phyloP scores from a whole-genome alignment of 1,140 invertebrate species.

The Brachionus asplanchnoidis region DNA sequence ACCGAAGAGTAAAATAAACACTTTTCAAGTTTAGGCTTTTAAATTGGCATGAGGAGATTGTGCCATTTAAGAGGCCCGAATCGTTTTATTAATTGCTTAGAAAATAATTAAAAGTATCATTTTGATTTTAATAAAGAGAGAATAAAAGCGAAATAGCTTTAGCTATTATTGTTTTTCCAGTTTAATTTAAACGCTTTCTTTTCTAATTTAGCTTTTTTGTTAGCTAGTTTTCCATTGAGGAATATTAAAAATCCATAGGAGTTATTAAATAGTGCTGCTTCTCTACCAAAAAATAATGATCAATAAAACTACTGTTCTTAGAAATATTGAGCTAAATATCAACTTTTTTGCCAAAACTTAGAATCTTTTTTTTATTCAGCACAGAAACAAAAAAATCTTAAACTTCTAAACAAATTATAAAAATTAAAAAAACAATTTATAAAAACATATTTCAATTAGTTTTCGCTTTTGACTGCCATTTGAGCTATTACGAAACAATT shows the following conservation, averaged over 20 bases:
- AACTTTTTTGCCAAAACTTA: neutral
- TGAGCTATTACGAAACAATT: constrained; percentile 28
- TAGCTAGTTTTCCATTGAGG: neutral
- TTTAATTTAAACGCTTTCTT: constrained; percentile 18
- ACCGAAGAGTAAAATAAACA: constrained; percentile 26
- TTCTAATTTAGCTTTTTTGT: neutral
- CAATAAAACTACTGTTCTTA: neutral
- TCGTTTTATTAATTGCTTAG: constrained; percentile 27
- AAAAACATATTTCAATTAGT: neutral
- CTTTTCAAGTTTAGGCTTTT: neutral
- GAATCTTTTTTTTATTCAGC: neutral
- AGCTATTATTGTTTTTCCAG: neutral
- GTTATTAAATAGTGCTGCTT: neutral
- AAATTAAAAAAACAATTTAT: constrained; percentile 14
- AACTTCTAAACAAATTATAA: neutral
- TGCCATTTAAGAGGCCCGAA: neutral
- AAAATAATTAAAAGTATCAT: constrained; percentile 34
- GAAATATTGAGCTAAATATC: neutral
- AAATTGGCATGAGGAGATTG: neutral
- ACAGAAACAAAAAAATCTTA: neutral
- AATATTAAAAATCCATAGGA: constrained; percentile 25
- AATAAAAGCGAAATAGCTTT: neutral
- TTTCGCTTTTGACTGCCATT: neutral
- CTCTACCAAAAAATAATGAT: neutral
- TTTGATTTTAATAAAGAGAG: neutral